Evolutionary conservation across 2,113 vertebrate genomes (phyloP).

Genomic region (Plecotus auritus): DNA sequence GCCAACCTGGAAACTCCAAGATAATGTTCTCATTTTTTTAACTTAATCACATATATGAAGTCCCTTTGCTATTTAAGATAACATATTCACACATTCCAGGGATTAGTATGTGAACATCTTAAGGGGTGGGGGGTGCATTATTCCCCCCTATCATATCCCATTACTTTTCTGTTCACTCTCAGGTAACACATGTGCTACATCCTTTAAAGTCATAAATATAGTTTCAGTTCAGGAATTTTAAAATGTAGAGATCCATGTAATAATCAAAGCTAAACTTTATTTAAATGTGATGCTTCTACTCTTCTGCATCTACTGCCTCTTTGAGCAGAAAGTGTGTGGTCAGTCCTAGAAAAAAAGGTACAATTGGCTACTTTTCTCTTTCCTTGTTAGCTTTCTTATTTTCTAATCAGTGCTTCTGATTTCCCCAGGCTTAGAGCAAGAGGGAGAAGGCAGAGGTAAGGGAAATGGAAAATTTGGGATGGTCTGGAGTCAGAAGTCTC

Average conservation of each 20-base stretch:
- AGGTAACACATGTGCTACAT: background rate
- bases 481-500: background rate
- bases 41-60: background rate
- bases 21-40: background rate
- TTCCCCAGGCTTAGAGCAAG: background rate
- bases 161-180: background rate
- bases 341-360: background rate
- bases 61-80: background rate
- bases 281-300: background rate
- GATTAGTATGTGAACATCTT: background rate
- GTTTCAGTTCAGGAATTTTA: background rate
- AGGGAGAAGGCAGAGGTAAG: background rate
- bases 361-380: background rate
- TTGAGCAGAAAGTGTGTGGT: background rate
- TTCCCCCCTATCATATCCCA: background rate
- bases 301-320: background rate
- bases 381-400: background rate
- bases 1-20: background rate
- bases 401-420: background rate
- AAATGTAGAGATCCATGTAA: background rate
- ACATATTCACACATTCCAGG: background rate
- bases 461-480: background rate
- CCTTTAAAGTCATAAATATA: background rate
- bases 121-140: background rate
- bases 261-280: background rate